Base-by-base conservation (phyloP, 64 coral and sea anemone genomes). In the Montipora cactus region DNA sequence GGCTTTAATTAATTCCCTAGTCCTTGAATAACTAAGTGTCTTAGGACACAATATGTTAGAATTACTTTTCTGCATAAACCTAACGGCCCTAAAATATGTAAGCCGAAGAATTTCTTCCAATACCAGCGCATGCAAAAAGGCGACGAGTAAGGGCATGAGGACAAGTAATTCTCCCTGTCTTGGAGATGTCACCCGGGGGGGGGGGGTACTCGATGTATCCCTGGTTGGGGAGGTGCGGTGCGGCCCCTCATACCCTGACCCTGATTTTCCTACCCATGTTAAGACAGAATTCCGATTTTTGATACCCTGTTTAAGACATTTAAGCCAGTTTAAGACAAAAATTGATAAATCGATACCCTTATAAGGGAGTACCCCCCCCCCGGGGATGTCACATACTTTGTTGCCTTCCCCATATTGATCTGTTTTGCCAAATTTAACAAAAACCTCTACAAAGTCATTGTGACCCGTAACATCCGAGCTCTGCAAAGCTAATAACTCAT, bases 401-500 rank as follows among this genome's bases (percentile, higher is more conserved):
- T 88, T 88, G 7, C 84, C 84, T 50, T 88, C 64, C 47, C 72
- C 47, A 18, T 88, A 88, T 74, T 71, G 59, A 16, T 88, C 84
- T 8, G 84, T 74, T 72, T 88, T 88, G 18, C 64, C 49, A 49
- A 1, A 73, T 18, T 49, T 4, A n/a, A 88, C 67, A 8, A 74
- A 15, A n/a, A 88, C 49, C 51, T 88, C 84, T 0, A 88, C 5
- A 88, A 75, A 22, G 2, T 74, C 84, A 21, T 74, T 21, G 25
- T 74, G 70, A 1, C 28, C 2, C 9, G 70, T 22, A 23, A 74
- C 5, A 2, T 74, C 67, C 2, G 15, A 19, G 8, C 44, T 37
- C 20, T 71, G 67, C 8, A 88, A 46, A 47, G 73, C 12, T 14
- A 74, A 49, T 88, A 88, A 88, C 51, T 88, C 84, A 19, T 11